Conservation (phyloP, 92 coral and sea anemone genomes). For the Epizoanthus fatuus region DNA sequence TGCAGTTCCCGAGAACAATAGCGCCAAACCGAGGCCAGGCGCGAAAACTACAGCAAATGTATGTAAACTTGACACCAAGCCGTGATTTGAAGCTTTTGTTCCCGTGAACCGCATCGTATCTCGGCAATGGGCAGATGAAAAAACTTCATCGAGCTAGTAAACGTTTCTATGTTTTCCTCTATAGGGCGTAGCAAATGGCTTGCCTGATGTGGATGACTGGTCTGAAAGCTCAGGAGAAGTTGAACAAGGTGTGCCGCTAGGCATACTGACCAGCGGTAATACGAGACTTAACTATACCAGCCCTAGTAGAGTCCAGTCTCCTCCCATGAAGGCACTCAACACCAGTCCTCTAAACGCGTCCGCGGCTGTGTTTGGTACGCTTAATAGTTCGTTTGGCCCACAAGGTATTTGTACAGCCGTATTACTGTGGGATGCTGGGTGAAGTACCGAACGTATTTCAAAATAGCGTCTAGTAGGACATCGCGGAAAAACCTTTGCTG, state of each 20-base stretch:
- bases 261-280: conserved; percentile 68
- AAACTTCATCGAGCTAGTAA: neutral
- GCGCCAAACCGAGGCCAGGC: too few species aligned
- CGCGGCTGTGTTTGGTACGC: conserved; percentile 62
- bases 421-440: neutral
- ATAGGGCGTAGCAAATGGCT: conserved; percentile 79
- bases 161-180: neutral
- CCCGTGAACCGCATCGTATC: too few species aligned
- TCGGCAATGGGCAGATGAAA: neutral
- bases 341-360: conserved; percentile 60
- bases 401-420: conserved; percentile 70
- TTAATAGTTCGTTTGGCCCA: conserved; percentile 53
- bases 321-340: conserved; percentile 60
- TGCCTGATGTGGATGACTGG: conserved; percentile 88
- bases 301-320: conserved; percentile 62
- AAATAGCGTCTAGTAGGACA: too few species aligned
- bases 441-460: too few species aligned
- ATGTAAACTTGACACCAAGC: too few species aligned
- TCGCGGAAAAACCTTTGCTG: too few species aligned
- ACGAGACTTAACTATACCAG: conserved; percentile 60
- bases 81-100: too few species aligned
- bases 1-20: too few species aligned
- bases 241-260: conserved; percentile 58
- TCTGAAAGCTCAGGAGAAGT: conserved; percentile 90
- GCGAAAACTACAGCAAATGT: too few species aligned